A percentile compares a stretch with the other conserved stretches of the same genome.
Conservation (phyloP, 2,113 vertebrate species). For the Haplochromis vanheusdeni region DNA sequence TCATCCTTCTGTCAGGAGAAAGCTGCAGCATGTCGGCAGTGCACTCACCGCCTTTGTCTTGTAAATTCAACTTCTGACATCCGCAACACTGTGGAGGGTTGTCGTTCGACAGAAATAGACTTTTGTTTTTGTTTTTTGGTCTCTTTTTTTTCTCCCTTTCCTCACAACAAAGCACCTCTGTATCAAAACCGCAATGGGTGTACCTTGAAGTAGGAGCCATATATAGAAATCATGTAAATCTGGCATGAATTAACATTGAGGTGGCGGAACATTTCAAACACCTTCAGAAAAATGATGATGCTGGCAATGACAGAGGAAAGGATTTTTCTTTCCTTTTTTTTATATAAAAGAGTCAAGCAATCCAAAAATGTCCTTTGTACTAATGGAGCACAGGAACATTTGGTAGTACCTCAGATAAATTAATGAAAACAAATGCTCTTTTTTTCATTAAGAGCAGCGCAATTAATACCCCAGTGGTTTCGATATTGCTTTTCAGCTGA, state of each 20-base stretch:
- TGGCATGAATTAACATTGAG: conserved; percentile 40
- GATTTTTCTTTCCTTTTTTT: neutral
- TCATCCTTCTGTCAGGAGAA: conserved; percentile 65
- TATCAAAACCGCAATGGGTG: conserved; percentile 62
- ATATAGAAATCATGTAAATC: conserved; percentile 67
- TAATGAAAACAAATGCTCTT: conserved; percentile 47
- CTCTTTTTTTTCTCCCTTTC: neutral
- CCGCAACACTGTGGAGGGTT: conserved; percentile 62
- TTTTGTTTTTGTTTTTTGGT: conserved; percentile 52
- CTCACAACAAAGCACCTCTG: conserved; percentile 63
- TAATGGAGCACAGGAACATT: neutral
- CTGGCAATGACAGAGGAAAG: conserved; percentile 17
- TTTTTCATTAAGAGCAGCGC: conserved; percentile 31
- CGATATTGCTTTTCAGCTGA: conserved; percentile 32
- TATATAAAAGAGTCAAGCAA: neutral
- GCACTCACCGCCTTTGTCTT: conserved; percentile 60
- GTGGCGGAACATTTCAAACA: conserved; percentile 42
- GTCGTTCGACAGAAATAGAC: conserved; percentile 67
- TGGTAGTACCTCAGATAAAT: conserved; percentile 25
- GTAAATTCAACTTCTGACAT: conserved; percentile 71
- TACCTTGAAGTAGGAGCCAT: conserved; percentile 64
- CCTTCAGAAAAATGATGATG: conserved; percentile 38
- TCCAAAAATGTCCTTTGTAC: conserved; percentile 1
- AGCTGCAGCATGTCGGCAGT: conserved; percentile 45
- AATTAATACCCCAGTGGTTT: conserved; percentile 42